Evolutionary conservation across 2,888 invertebrate species (phyloP).

Genomic region (Sisyra terminalis): DNA sequence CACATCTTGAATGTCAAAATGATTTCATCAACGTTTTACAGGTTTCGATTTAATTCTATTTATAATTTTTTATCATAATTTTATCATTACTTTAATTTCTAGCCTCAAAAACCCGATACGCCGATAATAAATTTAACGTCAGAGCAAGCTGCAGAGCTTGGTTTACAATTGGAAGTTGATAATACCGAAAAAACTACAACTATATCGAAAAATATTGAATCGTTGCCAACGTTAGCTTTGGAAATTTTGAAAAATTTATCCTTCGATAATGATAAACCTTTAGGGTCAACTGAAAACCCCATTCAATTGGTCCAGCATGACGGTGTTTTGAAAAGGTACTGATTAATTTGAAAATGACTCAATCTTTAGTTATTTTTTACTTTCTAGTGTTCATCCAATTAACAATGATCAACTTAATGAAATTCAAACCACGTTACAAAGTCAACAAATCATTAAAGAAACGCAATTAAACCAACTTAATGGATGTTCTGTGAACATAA

Average conservation of each 20-base stretch:
- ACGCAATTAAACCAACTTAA: background rate
- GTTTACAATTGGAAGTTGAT: conserved; percentile 9
- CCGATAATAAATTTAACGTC: conserved; percentile 12
- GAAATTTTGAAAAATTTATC: conserved; percentile 5
- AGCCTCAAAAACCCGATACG: conserved; percentile 3
- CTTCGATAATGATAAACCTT: conserved; percentile 8
- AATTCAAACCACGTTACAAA: conserved; percentile 1
- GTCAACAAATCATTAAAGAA: background rate
- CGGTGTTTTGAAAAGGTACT: conserved; percentile 9
- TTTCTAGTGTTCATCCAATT: conserved; percentile 5
- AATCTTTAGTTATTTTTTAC: background rate
- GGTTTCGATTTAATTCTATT: background rate
- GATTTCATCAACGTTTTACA: conserved; percentile 5
- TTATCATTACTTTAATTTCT: background rate
- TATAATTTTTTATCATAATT: background rate
- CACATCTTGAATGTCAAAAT: conserved; percentile 1
- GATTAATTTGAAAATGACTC: background rate
- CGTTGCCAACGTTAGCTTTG: background rate
- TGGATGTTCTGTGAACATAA: conserved; percentile 6
- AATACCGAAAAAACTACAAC: background rate
- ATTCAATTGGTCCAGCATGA: conserved; percentile 12
- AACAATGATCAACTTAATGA: conserved; percentile 2
- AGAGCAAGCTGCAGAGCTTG: conserved; percentile 11
- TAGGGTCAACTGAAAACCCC: conserved; percentile 12
- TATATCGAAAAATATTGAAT: background rate